These are phyloP conservation scores for Aldrovandia affinis DNA, from an alignment of 2,797 vertebrate species.

Conservation along the genomic window DNA sequence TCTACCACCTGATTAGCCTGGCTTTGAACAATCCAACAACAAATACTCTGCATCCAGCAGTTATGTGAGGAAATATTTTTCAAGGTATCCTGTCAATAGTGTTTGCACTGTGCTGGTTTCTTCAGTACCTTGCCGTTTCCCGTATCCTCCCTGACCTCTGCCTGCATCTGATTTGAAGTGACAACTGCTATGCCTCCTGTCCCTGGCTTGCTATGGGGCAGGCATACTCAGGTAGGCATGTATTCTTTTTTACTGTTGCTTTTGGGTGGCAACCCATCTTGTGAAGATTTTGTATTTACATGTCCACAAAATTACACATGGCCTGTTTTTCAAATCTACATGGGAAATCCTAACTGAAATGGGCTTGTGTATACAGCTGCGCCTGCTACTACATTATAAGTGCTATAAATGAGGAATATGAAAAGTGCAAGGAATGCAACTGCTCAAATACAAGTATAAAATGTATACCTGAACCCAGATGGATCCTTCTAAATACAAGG, in stretches of 20 bases:
- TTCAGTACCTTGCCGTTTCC: too few relatives aligned
- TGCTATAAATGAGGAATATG: not conserved
- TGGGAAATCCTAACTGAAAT: not conserved
- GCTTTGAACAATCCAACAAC: not conserved
- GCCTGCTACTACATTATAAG: not conserved
- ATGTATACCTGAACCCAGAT: slow-evolving; percentile 50
- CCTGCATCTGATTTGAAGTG: too few relatives aligned
- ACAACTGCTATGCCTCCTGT: too few relatives aligned
- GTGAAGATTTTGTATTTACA: slow-evolving; percentile 49
- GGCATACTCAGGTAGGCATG: too few relatives aligned
- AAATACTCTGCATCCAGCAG: too few relatives aligned
- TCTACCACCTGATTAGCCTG: not conserved
- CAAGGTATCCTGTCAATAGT: too few relatives aligned
- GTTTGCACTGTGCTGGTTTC: too few relatives aligned
- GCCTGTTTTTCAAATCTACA: slow-evolving; percentile 17
- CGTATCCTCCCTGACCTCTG: too few relatives aligned
- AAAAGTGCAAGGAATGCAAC: not conserved
- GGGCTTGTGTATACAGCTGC: not conserved
- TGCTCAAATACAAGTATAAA: not conserved
- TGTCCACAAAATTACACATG: slow-evolving; percentile 37
- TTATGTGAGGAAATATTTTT: too few relatives aligned
- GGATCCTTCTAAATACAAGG: slow-evolving; percentile 35
- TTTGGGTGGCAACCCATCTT: slow-evolving; percentile 44
- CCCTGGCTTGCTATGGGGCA: too few relatives aligned
- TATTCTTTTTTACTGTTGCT: too few relatives aligned